Evolutionary conservation across 2,888 invertebrate species (phyloP).

Genomic region (Dermolepida albohirtum): DNA sequence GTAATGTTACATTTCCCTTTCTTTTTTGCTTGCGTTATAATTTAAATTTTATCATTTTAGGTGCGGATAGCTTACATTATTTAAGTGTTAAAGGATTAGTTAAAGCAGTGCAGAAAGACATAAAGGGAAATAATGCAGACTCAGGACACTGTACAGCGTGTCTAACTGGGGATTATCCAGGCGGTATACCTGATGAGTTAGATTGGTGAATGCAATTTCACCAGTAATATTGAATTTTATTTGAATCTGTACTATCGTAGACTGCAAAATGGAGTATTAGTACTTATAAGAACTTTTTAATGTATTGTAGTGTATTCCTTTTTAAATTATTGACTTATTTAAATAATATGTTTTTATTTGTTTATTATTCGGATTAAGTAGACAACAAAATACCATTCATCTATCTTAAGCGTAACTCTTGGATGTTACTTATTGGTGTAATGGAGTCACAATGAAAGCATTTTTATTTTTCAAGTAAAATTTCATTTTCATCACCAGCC

Average conservation of each 20-base stretch:
- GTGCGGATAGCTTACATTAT: constrained; percentile 93
- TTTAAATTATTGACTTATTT: no score
- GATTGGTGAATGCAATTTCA: constrained; percentile 64
- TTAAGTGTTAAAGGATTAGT: constrained; percentile 94
- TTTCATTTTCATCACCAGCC: no score
- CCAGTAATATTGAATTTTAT: background rate
- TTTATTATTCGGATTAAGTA: no score
- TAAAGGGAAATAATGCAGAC: constrained; percentile 74
- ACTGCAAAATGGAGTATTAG: no score
- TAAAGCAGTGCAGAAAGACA: constrained; percentile 85
- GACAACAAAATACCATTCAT: no score
- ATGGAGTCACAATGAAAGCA: no score
- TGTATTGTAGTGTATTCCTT: no score
- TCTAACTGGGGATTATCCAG: constrained; percentile 94
- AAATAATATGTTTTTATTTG: no score
- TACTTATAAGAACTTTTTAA: no score
- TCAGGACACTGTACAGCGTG: constrained; percentile 96
- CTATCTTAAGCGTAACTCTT: no score
- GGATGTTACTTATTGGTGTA: no score
- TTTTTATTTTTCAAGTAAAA: no score
- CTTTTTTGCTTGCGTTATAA: background rate
- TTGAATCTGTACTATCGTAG: background rate
- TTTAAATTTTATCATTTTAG: constrained; percentile 62
- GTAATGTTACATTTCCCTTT: constrained; percentile 68
- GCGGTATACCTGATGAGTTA: constrained; percentile 73